phyloP scores from a whole-genome alignment of 2,888 invertebrate species.

The Tachystola acroxantha region DNA sequence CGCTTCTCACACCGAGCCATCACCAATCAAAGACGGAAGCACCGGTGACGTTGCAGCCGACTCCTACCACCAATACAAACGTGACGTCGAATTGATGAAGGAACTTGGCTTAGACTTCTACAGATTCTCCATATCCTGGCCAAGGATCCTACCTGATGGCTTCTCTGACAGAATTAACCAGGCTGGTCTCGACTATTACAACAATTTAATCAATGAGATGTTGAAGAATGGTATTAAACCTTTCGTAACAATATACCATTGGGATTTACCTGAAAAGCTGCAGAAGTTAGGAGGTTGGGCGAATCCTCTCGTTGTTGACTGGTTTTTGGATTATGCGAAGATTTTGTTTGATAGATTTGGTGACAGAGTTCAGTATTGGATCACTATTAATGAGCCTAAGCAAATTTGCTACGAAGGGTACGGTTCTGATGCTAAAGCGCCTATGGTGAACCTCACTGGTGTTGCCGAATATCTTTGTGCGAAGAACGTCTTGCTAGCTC shows the following conservation, averaged over 20 bases:
- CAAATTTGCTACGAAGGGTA: constrained; percentile 55
- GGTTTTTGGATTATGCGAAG: constrained; percentile 77
- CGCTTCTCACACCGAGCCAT: constrained; percentile 33
- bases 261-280: constrained; percentile 77
- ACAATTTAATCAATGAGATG: constrained; percentile 78
- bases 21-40: constrained; percentile 37
- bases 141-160: constrained; percentile 81
- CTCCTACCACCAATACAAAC: constrained; percentile 79
- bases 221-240: constrained; percentile 75
- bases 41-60: constrained; percentile 81
- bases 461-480: constrained; percentile 73
- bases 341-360: constrained; percentile 68
- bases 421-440: constrained; percentile 41
- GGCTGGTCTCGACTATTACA: constrained; percentile 81
- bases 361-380: constrained; percentile 71
- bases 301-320: constrained; percentile 70
- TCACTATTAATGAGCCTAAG: constrained; percentile 78
- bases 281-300: constrained; percentile 79
- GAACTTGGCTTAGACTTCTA: constrained; percentile 71
- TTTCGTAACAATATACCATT: constrained; percentile 79
- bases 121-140: constrained; percentile 81
- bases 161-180: constrained; percentile 68
- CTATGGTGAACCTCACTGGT: constrained; percentile 51
- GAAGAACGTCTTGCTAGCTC: constrained; percentile 76
- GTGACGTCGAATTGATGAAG: constrained; percentile 63